These are phyloP conservation scores for Meles meles DNA, from an alignment of 2,113 vertebrate species.

Conservation along the genomic window DNA sequence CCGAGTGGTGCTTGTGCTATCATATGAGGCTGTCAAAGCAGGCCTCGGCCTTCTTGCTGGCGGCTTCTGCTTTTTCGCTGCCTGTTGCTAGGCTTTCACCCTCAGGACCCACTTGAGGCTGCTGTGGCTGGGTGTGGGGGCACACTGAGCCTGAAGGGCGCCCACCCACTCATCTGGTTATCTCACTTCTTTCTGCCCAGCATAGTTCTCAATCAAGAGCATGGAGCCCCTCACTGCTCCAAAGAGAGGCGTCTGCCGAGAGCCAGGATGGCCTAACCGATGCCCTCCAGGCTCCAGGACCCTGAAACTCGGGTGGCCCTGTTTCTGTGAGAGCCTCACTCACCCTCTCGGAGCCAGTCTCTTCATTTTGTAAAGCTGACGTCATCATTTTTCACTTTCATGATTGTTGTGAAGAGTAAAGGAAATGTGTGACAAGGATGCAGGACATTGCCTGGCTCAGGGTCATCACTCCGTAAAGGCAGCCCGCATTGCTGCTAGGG, in stretches of 20 bases:
- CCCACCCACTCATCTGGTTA: background rate
- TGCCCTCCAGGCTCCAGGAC: background rate
- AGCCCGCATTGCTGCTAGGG: background rate
- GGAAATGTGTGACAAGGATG: background rate
- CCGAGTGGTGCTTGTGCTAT: background rate
- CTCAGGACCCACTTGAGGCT: background rate
- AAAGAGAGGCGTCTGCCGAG: background rate
- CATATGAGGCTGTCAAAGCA: background rate
- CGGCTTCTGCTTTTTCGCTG: background rate
- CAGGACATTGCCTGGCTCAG: background rate
- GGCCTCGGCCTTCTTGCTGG: background rate
- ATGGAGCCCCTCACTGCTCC: background rate
- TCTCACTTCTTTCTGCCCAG: background rate
- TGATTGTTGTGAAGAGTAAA: background rate
- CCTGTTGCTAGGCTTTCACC: background rate
- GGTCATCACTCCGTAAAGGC: background rate
- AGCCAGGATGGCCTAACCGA: background rate
- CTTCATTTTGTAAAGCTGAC: background rate
- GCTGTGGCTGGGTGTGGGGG: background rate
- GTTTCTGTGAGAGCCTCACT: background rate
- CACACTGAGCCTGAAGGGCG: background rate
- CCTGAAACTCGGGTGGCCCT: background rate
- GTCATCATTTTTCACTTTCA: background rate
- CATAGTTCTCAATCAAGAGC: background rate
- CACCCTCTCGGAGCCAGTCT: background rate